Evolutionary conservation across 2,113 vertebrate genomes (phyloP).

Genomic region (Leptobrachium leishanense): DNA sequence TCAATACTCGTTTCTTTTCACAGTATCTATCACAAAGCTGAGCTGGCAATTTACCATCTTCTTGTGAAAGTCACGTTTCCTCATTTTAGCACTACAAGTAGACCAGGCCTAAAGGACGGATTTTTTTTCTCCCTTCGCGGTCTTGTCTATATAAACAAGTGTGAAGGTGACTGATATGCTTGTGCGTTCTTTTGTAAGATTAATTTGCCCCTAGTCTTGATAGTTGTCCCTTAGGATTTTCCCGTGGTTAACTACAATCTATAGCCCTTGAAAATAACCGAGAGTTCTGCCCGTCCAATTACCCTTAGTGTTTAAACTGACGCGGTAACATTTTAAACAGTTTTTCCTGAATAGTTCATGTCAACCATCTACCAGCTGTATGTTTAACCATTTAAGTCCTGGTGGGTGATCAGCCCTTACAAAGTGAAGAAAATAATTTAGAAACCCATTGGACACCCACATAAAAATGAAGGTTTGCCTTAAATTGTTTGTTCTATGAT

Average conservation of each 20-base stretch:
- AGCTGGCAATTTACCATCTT: too few relatives aligned
- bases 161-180: background rate
- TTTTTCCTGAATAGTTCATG: background rate
- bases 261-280: background rate
- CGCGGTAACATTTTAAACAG: constrained; percentile 1
- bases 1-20: too few relatives aligned
- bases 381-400: background rate
- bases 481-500: constrained; percentile 23
- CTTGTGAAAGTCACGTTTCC: too few relatives aligned
- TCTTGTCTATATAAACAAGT: background rate
- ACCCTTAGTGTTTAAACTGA: background rate
- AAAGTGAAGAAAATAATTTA: background rate
- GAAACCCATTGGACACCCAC: background rate
- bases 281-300: background rate
- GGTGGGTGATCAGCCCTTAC: too few relatives aligned
- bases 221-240: background rate
- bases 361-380: background rate
- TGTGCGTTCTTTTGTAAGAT: background rate
- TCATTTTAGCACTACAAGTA: too few relatives aligned
- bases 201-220: background rate
- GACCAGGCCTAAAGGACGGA: too few relatives aligned
- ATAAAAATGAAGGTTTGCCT: background rate
- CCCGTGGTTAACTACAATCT: background rate
- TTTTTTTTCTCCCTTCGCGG: too few relatives aligned
- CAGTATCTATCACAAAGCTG: too few relatives aligned